phyloP scores from a whole-genome alignment of 2,797 vertebrate genomes.

The Pseudomugil tenellus region DNA sequence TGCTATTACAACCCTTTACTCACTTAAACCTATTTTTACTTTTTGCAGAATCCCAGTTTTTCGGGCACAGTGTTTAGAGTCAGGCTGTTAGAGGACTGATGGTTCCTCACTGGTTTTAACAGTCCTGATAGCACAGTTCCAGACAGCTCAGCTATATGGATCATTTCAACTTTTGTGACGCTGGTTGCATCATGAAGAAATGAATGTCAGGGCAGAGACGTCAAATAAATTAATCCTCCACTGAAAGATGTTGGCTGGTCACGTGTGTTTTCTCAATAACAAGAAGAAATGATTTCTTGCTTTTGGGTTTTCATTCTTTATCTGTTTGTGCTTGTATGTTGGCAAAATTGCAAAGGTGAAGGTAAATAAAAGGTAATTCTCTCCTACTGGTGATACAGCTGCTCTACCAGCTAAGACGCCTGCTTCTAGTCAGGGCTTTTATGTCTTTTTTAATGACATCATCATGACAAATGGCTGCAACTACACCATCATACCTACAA shows the following conservation, averaged over 20 bases:
- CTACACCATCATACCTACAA: too few species aligned
- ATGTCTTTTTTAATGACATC: neutral
- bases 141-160: constrained; percentile 40
- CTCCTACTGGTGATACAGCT: neutral
- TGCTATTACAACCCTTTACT: constrained; percentile 34
- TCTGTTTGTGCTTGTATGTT: too few species aligned
- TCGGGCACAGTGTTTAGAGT: constrained; percentile 16
- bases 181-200: constrained; percentile 33
- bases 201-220: constrained; percentile 55
- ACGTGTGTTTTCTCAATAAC: constrained; percentile 33
- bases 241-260: constrained; percentile 22
- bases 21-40: neutral
- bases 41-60: constrained; percentile 11
- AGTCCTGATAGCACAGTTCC: constrained; percentile 41
- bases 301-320: too few species aligned
- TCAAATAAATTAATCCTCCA: constrained; percentile 67
- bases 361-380: neutral
- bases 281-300: too few species aligned
- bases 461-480: neutral
- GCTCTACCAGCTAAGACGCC: neutral
- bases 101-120: constrained; percentile 39
- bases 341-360: too few species aligned
- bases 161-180: constrained; percentile 53
- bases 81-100: constrained; percentile 14
- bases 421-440: neutral